Percentiles rank a stretch among this genome's conserved stretches.
Conservation (phyloP, 2,888 invertebrate species). For the Caenorhabditis auriculariae region DNA sequence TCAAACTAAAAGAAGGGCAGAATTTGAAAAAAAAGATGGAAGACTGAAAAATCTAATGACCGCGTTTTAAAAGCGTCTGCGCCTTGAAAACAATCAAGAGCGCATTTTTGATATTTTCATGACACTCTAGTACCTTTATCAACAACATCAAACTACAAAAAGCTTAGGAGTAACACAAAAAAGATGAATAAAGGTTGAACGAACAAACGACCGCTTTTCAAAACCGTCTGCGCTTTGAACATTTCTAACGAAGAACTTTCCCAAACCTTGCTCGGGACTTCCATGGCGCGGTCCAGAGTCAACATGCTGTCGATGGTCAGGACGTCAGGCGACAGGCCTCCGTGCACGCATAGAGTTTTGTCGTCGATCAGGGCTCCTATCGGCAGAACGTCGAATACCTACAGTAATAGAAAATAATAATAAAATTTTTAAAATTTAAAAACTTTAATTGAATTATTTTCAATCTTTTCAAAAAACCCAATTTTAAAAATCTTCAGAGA, state of each 20-base stretch:
- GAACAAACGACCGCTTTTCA: neutral
- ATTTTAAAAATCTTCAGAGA: no score
- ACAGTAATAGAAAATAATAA: conserved; percentile 3
- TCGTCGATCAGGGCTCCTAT: conserved; percentile 98
- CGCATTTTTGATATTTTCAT: no score
- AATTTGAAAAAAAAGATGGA: no score
- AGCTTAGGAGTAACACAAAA: neutral
- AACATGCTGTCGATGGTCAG: conserved; percentile 78
- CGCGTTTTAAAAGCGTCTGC: no score
- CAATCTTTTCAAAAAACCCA: neutral
- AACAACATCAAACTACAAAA: no score
- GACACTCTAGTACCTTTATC: no score
- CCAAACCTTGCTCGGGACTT: conserved; percentile 49
- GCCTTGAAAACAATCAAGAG: no score
- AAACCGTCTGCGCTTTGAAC: no score
- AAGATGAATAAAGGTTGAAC: neutral
- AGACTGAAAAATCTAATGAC: no score
- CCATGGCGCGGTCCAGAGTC: conserved; percentile 37
- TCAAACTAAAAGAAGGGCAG: no score
- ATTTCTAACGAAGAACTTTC: neutral
- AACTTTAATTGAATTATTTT: neutral
- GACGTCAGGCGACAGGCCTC: conserved; percentile 94
- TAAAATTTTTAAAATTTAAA: conserved; percentile 4
- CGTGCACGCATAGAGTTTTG: conserved; percentile 92
- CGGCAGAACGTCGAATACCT: conserved; percentile 79